Base-by-base conservation (phyloP, 2,888 invertebrate species). In the Alloplasta piceator region DNA sequence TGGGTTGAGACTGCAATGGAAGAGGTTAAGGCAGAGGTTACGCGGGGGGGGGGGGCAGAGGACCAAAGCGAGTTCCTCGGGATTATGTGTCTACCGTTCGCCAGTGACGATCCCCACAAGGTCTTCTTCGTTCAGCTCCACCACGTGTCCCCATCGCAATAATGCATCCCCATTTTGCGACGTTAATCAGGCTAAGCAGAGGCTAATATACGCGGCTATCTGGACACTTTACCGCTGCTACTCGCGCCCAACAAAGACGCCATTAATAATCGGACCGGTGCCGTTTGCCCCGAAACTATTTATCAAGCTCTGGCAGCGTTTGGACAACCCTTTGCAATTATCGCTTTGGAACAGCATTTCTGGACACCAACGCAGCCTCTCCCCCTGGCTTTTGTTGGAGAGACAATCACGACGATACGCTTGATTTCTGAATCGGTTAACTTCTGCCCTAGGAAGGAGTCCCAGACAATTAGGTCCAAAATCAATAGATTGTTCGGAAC, bases 181-280 rank as follows among this genome's bases (percentile, higher is more conserved):
- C 87, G 88, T 89, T 88, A 89, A 89, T 89, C 89, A 89, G 85
- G 84, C 87, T 86, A 84, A 87, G 86, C 85, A 83, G 80, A 26
- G 26, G 84, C 84, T 86, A 87, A 87, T 88, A 83, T 86, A 86
- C 83, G 86, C 80, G 3, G 26, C 26, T 26, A 26, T 26, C 26
- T 26, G 26, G 26, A 26, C 26, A 26, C 26, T 26, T 26, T 26
- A 26, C 85, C 82, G 80, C 75, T 81, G 82, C 82, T 82, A 46
- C 55, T 16, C 36, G 64, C 39, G 43, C 74, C 56, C 63, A 46
- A 55, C 52, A 14, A 48, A 48, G 36, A 60, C 50, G 61, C 73
- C 70, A 81, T 77, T 81, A 70, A 81, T 81, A 81, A 81, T 74
- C 77, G 70, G 68, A 61, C 73, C 68, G 36, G 84, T 80, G 71